phyloP scores from a whole-genome alignment of 2,113 vertebrate genomes.

The Actinemys pallida region DNA sequence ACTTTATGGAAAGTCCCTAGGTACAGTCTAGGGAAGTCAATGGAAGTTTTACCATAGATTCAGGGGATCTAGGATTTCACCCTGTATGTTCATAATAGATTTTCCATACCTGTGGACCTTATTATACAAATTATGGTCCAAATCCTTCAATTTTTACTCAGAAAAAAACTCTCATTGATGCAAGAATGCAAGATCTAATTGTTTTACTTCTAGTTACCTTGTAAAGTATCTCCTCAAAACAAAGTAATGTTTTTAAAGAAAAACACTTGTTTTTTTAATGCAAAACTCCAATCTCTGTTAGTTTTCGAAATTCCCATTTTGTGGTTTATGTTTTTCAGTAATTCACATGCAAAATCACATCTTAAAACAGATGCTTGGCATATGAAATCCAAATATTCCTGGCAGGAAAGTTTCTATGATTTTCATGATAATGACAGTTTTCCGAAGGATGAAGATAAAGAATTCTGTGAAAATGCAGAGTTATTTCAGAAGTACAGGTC shows the following conservation, averaged over 20 bases:
- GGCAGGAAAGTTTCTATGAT: constrained; percentile 13
- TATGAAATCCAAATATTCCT: constrained; percentile 27
- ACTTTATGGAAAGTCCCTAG: neutral
- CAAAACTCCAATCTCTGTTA: neutral
- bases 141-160: neutral
- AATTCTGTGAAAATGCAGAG: constrained; percentile 8
- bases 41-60: accelerated
- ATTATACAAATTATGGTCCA: neutral
- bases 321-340: constrained; percentile 8
- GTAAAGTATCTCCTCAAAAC: neutral
- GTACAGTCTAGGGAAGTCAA: neutral
- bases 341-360: constrained; percentile 58
- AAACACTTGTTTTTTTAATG: neutral
- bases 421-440: neutral
- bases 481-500: constrained; percentile 44
- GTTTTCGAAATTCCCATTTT: neutral
- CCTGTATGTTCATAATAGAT: neutral
- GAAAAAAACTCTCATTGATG: neutral
- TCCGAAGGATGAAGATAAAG: constrained; percentile 11
- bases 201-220: neutral
- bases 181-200: neutral
- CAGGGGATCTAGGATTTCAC: neutral
- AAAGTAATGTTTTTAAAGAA: neutral
- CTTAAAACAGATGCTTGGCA: constrained; percentile 7
- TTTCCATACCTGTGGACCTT: neutral